Evolutionary conservation across 2,888 invertebrate species (phyloP), one percentile per base, ranked within the genome.

Genomic region (Perizoma affinitatum): DNA sequence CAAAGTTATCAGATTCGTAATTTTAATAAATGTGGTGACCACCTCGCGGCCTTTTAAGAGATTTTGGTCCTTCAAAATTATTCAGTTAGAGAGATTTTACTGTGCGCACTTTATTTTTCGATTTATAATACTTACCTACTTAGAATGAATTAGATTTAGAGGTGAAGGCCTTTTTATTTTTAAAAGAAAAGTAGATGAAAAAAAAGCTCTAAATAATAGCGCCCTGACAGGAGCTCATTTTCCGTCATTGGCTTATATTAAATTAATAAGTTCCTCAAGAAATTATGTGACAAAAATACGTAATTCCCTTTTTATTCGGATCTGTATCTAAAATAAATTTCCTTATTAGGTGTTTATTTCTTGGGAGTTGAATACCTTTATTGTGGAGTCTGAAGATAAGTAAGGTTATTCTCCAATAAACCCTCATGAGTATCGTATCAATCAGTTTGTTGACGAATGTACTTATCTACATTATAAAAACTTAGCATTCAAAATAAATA

Each of bases 231-330:
- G 53, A 53, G 44, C 40, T 35, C 35, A 33, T 11, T 53, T 45
- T 35, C n/a, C 6, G 34, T n/a, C 11, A 47, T 40, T 44, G 5
- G 10, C 50, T 42, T 38, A 43, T 52, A 38, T 41, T 33, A 3
- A 3, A 22, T 22, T 2, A 22, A 22, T 22, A 22, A 22, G 22
- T 22, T 2, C 22, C 22, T 22, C 22, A 22, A 2, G 22, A n/a
- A n/a, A n/a, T n/a, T n/a, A n/a, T 22, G 22, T 22, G 1, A 22
- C 3, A 22, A 22, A 22, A 22, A 3, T 3, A 22, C 22, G 22
- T 70, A 63, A 66, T 71, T 42, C 51, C 51, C 42, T 66, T 68
- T 67, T 67, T 71, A 72, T 70, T 58, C 61, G 59, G 61, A 65
- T 66, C 53, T 65, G 63, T 58, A 56, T 59, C 62, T 63, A 73